Evolutionary conservation across 2,113 vertebrate genomes (phyloP).

Genomic region (Engraulis encrasicolus): DNA sequence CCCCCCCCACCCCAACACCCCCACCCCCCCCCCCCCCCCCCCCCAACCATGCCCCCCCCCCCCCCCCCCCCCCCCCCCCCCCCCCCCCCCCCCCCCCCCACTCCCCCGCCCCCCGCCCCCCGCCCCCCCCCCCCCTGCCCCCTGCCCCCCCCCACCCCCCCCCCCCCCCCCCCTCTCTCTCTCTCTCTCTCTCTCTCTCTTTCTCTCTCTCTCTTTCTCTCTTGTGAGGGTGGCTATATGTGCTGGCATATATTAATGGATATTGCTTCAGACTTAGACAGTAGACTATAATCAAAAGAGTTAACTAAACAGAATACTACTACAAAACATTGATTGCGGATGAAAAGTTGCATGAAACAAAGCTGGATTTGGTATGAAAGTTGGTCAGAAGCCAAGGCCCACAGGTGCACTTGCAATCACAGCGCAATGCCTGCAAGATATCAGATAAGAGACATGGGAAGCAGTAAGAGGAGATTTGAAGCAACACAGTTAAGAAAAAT

Average conservation of each 20-base stretch:
- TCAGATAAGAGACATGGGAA: conserved; percentile 13
- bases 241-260: conserved; percentile 15
- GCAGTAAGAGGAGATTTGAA: neutral
- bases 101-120: no score
- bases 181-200: conserved; percentile 20
- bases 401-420: conserved; percentile 29
- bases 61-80: no score
- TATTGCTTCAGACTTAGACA: neutral
- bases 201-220: neutral
- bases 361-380: neutral
- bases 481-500: neutral
- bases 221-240: conserved; percentile 3
- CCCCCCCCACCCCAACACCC: no score
- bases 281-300: neutral
- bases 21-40: no score
- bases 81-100: no score
- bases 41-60: no score
- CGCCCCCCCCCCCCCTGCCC: no score
- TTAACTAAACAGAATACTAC: neutral
- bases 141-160: no score
- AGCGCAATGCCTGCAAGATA: conserved; percentile 22
- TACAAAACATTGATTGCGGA: neutral
- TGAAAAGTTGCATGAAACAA: neutral
- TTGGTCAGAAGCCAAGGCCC: conserved; percentile 1
- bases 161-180: no score